Evolutionary conservation across 2,797 vertebrate genomes (phyloP).

Genomic region (Moxostoma hubbsi): DNA sequence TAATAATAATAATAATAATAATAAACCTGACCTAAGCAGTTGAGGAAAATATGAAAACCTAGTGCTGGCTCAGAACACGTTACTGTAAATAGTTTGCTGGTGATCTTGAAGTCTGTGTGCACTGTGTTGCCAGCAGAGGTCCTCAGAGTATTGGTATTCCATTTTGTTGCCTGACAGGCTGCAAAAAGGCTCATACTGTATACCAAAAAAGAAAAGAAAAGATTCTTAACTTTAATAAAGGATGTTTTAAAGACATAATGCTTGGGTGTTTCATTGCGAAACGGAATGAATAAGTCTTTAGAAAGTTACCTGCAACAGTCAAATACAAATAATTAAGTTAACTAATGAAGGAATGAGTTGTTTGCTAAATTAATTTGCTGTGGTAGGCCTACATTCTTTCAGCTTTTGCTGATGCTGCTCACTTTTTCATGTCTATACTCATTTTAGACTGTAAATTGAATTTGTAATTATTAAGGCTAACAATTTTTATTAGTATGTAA

Average conservation of each 20-base stretch:
- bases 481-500: background rate
- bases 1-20: too few species aligned
- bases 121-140: slow-evolving; percentile 64
- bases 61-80: background rate
- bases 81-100: background rate
- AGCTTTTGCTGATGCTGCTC: background rate
- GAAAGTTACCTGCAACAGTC: background rate
- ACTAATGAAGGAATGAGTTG: background rate
- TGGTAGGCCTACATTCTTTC: too few species aligned
- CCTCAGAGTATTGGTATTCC: slow-evolving; percentile 55
- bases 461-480: background rate
- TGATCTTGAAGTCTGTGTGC: slow-evolving; percentile 38
- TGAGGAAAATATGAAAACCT: background rate
- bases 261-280: too few species aligned
- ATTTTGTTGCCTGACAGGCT: background rate
- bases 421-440: background rate
- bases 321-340: background rate
- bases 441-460: background rate
- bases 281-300: too few species aligned
- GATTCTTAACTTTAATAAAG: too few species aligned
- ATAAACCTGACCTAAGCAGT: background rate
- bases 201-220: too few species aligned
- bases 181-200: too few species aligned
- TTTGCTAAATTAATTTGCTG: background rate
- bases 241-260: too few species aligned